Percentiles rank a stretch among this genome's conserved stretches.
Evolutionary conservation across 2,797 vertebrate species (phyloP).

Genomic region (Anomalospiza imberbis): DNA sequence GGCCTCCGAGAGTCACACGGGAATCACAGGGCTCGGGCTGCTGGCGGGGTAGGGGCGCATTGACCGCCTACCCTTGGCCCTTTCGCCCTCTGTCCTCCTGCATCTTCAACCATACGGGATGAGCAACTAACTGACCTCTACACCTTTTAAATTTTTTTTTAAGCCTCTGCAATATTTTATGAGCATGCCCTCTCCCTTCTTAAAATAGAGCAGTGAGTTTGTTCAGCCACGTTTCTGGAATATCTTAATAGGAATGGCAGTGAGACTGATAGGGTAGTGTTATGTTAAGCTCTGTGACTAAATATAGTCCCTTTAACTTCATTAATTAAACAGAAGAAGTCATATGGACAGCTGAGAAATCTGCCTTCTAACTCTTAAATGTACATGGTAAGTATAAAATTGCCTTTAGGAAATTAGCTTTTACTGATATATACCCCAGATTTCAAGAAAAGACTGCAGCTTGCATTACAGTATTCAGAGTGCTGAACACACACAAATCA

Average conservation of each 20-base stretch:
- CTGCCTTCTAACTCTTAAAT: not conserved
- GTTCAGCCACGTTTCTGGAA: not conserved
- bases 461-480: not conserved
- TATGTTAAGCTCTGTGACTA: not conserved
- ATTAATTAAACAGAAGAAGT: slow-evolving; percentile 8
- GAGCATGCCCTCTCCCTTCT: not conserved
- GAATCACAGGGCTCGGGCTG: not conserved
- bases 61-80: not conserved
- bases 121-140: not conserved
- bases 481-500: not conserved
- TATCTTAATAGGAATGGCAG: not conserved
- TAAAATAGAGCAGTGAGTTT: not conserved
- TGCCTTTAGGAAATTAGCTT: not conserved
- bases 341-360: not conserved
- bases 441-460: not conserved
- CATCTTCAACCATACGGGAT: not conserved
- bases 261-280: not conserved
- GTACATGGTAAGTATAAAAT: not conserved
- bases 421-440: not conserved
- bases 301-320: not conserved
- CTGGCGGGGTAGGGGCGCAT: too few relatives aligned
- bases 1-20: not conserved
- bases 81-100: not conserved
- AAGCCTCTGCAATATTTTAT: not conserved
- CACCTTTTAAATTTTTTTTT: not conserved